Percentiles rank a stretch among this genome's conserved stretches.
Conservation (phyloP, 2,797 vertebrate genomes). For the Myiotriccus ornatus region DNA sequence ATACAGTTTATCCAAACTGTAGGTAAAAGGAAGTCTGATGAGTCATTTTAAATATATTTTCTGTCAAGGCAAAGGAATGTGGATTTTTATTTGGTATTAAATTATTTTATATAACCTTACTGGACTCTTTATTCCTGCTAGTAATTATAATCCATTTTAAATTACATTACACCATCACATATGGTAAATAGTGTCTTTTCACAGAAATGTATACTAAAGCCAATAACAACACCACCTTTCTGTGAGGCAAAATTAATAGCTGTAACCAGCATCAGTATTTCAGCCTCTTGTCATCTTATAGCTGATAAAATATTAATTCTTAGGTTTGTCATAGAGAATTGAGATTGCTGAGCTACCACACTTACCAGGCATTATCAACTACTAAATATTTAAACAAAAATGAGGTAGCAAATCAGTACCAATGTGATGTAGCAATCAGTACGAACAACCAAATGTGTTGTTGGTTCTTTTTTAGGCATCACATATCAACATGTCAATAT, state of each 20-base stretch:
- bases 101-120: constrained; percentile 1
- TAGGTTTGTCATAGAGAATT: not conserved
- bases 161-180: not conserved
- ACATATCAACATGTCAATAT: not conserved
- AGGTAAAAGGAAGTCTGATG: not conserved
- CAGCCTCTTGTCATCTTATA: not conserved
- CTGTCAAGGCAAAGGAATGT: not conserved
- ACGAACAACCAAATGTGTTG: not conserved
- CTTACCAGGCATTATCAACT: not conserved
- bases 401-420: not conserved
- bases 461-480: not conserved
- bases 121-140: not conserved
- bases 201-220: not conserved
- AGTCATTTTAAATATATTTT: not conserved
- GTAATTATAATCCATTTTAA: constrained; percentile 26
- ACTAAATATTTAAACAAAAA: constrained; percentile 4
- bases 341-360: not conserved
- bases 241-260: constrained; percentile 3
- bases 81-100: not conserved
- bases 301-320: constrained; percentile 24
- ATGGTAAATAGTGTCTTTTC: not conserved
- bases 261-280: not conserved
- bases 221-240: not conserved
- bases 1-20: not conserved
- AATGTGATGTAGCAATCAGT: no score